Evolutionary conservation across 2,113 vertebrate species (phyloP), one percentile per base, ranked within the genome.

Genomic region (Conger conger): DNA sequence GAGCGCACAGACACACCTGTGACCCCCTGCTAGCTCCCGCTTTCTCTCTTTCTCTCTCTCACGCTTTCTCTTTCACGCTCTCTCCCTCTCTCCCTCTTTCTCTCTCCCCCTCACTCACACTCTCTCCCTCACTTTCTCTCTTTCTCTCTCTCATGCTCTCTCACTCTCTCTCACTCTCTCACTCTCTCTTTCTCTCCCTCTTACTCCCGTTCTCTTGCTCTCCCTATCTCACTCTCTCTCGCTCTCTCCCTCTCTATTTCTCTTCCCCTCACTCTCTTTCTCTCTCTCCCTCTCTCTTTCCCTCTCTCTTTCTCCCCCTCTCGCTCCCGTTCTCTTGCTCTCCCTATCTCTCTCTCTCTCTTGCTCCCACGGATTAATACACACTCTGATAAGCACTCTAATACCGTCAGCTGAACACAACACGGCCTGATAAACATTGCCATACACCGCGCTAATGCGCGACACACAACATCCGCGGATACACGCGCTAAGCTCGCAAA

Each of bases 1-100:
- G 87, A 89, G 87, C 17, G 37, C 82, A 85, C 86, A 88, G 90
- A 89, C 91, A 94, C 95, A 95, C 95, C 94, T 95, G 95, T 94
- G 94, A 91, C 90, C 94, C 90, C 93, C 93, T 40, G 87, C 93
- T 91, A 94, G 86, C 88, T 87, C 81, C 27, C 86, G 82, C 79
- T 30, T 81, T 84, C 73, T 76, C 81, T 84, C 88, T 76, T 35
- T 36, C 79, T 79, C 18, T 40, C 36, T 40, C 37, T 78, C 76
- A 23, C 35, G 0, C 30, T 8, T 4, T n/a, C 60, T 17, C 60
- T 73, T 27, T n/a, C 30, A 11, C 45, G 11, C 45, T 50, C 45
- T 50, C 45, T 8, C 45, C 9, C 45, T 50, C 45, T 50, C 45
- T 50, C 45, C 15, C 9, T 50, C 45, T 8, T 13, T 50, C 45